phyloP scores from a whole-genome alignment of 2,888 invertebrate genomes.

The Lordiphosa andalusiaca region DNA sequence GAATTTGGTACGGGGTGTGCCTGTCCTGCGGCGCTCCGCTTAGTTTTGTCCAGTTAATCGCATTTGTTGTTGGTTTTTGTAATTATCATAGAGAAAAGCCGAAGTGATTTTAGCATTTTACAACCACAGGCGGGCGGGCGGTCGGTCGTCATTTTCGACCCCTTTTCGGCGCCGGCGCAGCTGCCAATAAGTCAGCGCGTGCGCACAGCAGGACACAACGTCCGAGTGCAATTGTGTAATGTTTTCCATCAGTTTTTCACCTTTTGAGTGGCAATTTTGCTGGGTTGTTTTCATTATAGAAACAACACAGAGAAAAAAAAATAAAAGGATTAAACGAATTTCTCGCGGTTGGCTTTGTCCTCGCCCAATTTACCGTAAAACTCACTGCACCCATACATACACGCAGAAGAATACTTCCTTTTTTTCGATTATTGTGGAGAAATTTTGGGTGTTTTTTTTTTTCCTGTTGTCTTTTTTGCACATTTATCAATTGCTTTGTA shows the following conservation, averaged over 20 bases:
- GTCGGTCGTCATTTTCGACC: conserved; percentile 32
- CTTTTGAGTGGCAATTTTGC: conserved; percentile 62
- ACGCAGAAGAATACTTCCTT: conserved; percentile 10
- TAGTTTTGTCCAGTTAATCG: conserved; percentile 51
- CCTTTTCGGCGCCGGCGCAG: conserved; percentile 53
- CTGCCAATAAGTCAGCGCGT: conserved; percentile 63
- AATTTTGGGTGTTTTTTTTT: conserved; percentile 23
- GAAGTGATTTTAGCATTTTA: conserved; percentile 52
- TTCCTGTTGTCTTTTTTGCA: conserved; percentile 28
- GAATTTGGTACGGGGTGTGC: conserved; percentile 44
- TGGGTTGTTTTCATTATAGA: conserved; percentile 31
- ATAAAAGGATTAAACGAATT: conserved; percentile 52
- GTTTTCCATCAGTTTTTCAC: conserved; percentile 62
- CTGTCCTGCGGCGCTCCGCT: conserved; percentile 20
- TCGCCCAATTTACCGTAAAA: conserved; percentile 65
- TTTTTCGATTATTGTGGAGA: conserved; percentile 28
- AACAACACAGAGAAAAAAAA: conserved; percentile 17
- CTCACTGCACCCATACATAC: conserved; percentile 21
- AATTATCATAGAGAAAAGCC: conserved; percentile 59
- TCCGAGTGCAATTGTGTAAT: conserved; percentile 29
- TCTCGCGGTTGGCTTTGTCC: conserved; percentile 46
- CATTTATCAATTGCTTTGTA: conserved; percentile 63
- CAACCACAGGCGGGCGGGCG: conserved; percentile 49
- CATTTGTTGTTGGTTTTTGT: conserved; percentile 51
- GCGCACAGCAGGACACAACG: conserved; percentile 55